These are phyloP conservation scores for Zelostemma sp. DNA, from an alignment of 1,140 invertebrate genomes.

Conservation along the genomic window DNA sequence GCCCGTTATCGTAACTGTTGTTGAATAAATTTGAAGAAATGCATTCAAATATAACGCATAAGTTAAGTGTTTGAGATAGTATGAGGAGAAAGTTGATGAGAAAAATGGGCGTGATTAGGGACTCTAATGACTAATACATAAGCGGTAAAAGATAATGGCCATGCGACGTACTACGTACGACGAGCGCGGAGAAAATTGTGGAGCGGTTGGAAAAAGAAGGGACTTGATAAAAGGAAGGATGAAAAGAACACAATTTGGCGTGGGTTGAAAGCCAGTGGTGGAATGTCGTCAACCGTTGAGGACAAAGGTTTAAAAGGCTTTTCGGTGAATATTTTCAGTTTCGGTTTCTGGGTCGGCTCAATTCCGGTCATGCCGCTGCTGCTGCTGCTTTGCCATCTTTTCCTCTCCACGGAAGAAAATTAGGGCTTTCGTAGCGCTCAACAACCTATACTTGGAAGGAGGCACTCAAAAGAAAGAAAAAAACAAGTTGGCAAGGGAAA, in stretches of 20 bases:
- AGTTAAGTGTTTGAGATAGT: too few relatives aligned
- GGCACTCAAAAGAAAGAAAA: slow-evolving; percentile 4
- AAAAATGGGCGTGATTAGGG: too few relatives aligned
- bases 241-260: slow-evolving; percentile 3
- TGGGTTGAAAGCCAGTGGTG: slow-evolving; percentile 2
- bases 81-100: too few relatives aligned
- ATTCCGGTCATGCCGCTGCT: slow-evolving; percentile 13
- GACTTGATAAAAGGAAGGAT: slow-evolving; percentile 1
- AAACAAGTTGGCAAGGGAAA: slow-evolving; percentile 13
- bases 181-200: not conserved
- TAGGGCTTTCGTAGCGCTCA: slow-evolving; percentile 27
- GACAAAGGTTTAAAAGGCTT: slow-evolving; percentile 19
- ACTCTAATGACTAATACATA: too few relatives aligned
- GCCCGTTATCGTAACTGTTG: too few relatives aligned
- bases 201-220: not conserved
- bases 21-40: too few relatives aligned
- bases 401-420: slow-evolving; percentile 26
- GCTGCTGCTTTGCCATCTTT: slow-evolving; percentile 13
- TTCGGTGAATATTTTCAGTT: slow-evolving; percentile 24
- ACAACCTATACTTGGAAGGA: slow-evolving; percentile 16
- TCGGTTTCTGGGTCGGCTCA: slow-evolving; percentile 23
- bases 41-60: too few relatives aligned
- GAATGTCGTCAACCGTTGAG: slow-evolving; percentile 1
- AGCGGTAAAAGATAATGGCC: too few relatives aligned
- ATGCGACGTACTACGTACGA: not conserved